Evolutionary conservation across 2,113 vertebrate species (phyloP), one percentile per base, ranked within the genome.

Genomic region (Lagenorhynchus albirostris): DNA sequence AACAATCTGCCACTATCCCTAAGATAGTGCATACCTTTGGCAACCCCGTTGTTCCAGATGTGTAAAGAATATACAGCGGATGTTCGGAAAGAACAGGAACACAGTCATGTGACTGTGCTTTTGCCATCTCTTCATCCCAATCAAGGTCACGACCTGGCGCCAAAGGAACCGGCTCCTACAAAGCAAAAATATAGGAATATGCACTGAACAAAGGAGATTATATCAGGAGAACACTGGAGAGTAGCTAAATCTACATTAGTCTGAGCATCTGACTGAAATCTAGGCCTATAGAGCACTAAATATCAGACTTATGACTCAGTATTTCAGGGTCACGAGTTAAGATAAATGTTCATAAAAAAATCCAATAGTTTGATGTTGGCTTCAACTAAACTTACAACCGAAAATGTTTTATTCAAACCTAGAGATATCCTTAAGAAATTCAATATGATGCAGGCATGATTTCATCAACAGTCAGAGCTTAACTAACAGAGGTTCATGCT

Each of bases 61-160:
- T 99, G 96, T 99, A 99, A 29, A 99, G 99, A 98, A 99, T 99
- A 68, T 99, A 99, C 58, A 99, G 98, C 0, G 99, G 99, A 87
- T 99, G 99, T 89, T 99, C 98, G 29, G 99, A 99, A 68, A 99
- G 98, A 55, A 99, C 97, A 0, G 99, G 94, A 31, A 99, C 98
- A 91, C 99, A 99, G 73, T 99, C 99, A 9, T 99, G 99, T 3
- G 97, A 98, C 4, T 91, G 97, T 83, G 99, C 99, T 76, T 98
- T 98, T 62, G 98, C 98, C 98, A 99, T 98, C 97, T 99, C 99
- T 97, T 99, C 99, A 17, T 99, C 99, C 99, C 99, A 99, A 91
- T 99, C 99, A 84, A 99, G 99, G 91, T 99, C 98, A 2, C 99
- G 95, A 26, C 99, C 99, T 6, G 98, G 94, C 70, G 55, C 96